Evolutionary conservation across 1,140 invertebrate species (phyloP).

Genomic region (Ylistrum balloti): DNA sequence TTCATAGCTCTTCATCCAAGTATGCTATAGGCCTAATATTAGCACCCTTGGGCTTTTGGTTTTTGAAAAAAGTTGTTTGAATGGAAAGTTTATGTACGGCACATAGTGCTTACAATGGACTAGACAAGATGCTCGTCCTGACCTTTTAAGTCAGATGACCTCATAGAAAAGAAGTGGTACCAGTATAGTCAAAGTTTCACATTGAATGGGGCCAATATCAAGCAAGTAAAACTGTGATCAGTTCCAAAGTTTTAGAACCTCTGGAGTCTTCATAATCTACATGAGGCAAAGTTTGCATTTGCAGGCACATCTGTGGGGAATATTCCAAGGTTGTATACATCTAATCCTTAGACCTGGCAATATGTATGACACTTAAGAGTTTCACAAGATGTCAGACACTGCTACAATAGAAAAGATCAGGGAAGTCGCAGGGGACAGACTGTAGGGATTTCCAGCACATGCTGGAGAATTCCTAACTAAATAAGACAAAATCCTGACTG

Average conservation of each 20-base stretch:
- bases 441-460: neutral
- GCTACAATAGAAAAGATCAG: neutral
- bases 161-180: too few relatives aligned
- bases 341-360: constrained; percentile 4
- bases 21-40: too few relatives aligned
- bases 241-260: neutral
- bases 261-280: neutral
- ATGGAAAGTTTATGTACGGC: too few relatives aligned
- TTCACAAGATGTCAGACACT: constrained; percentile 10
- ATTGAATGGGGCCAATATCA: too few relatives aligned
- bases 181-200: too few relatives aligned
- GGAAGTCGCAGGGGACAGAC: neutral
- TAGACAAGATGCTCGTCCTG: too few relatives aligned
- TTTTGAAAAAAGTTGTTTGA: too few relatives aligned
- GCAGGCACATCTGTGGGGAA: neutral
- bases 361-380: neutral
- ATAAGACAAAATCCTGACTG: neutral
- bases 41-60: too few relatives aligned
- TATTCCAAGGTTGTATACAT: neutral
- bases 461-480: neutral
- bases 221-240: too few relatives aligned
- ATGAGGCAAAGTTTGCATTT: neutral
- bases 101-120: too few relatives aligned
- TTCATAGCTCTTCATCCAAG: too few relatives aligned
- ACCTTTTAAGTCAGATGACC: too few relatives aligned